Conservation (phyloP, 2,888 invertebrate species). For the Lasioglossum calceatum region DNA sequence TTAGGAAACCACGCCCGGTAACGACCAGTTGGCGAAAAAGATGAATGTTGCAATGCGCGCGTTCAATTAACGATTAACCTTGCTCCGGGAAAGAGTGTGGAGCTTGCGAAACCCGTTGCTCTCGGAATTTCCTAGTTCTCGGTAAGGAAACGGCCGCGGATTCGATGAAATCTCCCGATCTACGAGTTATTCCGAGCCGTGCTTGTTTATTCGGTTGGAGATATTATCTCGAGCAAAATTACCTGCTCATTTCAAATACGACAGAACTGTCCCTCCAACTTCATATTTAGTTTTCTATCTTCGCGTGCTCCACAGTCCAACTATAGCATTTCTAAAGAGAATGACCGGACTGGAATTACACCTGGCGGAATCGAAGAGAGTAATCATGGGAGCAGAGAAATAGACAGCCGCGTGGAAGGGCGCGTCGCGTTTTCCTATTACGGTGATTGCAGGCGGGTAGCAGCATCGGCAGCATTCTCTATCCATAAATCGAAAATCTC, state of each 20-base stretch:
- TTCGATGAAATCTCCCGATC: not conserved
- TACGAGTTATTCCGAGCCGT: not conserved
- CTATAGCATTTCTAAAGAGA: no score
- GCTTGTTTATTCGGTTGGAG: no score
- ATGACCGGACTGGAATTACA: not conserved
- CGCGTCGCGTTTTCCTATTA: conserved; percentile 1
- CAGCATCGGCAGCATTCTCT: conserved; percentile 23
- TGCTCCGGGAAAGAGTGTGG: not conserved
- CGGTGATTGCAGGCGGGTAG: conserved; percentile 18
- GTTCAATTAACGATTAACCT: conserved; percentile 49
- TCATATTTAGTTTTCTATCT: no score
- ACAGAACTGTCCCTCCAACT: no score
- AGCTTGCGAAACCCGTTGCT: not conserved
- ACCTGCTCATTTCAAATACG: no score
- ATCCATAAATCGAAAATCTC: conserved; percentile 58
- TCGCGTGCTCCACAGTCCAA: no score
- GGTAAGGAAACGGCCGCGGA: not conserved
- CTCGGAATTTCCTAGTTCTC: conserved; percentile 4
- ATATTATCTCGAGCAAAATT: no score
- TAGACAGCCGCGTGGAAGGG: not conserved
- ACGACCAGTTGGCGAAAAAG: conserved; percentile 43
- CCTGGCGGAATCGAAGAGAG: not conserved
- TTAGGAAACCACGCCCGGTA: conserved; percentile 38
- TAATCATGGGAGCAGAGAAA: not conserved
- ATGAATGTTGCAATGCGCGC: conserved; percentile 36